Percentiles rank a stretch among this genome's conserved stretches.
Conservation (phyloP, 2,797 vertebrate genomes). For the Trichosurus vulpecula region DNA sequence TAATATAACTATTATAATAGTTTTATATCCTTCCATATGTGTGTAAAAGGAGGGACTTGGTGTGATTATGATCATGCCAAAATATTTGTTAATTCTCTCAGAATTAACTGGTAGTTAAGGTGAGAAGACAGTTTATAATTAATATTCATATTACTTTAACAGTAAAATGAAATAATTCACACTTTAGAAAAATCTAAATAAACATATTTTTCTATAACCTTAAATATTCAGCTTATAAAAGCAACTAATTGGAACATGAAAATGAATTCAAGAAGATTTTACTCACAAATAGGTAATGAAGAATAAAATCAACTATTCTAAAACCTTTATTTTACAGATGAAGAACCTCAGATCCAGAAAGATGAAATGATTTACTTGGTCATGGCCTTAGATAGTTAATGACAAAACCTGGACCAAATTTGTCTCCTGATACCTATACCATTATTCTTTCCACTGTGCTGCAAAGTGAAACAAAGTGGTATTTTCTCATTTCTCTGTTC, state of each 20-base stretch:
- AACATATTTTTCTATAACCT: background rate
- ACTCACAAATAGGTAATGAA: background rate
- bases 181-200: background rate
- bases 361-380: background rate
- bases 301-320: background rate
- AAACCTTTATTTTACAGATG: background rate
- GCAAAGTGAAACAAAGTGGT: no score
- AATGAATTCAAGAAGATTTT: background rate
- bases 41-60: background rate
- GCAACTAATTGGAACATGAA: background rate
- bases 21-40: no score
- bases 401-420: background rate
- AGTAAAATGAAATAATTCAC: background rate
- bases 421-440: background rate
- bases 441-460: no score
- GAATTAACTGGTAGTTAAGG: background rate
- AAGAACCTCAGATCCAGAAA: background rate
- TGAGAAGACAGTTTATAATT: background rate
- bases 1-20: no score
- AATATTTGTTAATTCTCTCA: background rate
- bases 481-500: background rate
- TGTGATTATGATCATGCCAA: background rate
- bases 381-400: background rate
- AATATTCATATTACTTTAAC: background rate
- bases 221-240: background rate